These are phyloP conservation scores for Pseudochromis fuscus DNA, from an alignment of 2,797 vertebrate species.

Conservation along the genomic window DNA sequence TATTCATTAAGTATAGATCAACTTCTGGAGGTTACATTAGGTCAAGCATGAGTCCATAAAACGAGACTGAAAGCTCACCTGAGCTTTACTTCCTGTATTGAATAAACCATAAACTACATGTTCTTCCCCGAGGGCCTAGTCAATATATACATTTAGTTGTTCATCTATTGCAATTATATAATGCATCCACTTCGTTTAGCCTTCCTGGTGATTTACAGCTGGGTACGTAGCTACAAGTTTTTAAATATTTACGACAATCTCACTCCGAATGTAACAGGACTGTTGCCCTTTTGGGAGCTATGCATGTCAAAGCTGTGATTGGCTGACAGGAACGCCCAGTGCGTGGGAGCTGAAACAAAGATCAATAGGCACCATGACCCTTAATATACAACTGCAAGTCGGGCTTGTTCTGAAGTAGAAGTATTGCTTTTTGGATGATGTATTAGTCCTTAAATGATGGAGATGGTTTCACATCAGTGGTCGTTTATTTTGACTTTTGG, in stretches of 20 bases:
- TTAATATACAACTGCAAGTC: neutral
- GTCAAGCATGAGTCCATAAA: neutral
- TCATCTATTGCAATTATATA: neutral
- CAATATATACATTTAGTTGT: neutral
- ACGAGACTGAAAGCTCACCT: neutral
- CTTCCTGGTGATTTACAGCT: neutral
- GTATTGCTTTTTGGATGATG: neutral
- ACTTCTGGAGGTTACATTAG: neutral
- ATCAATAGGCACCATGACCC: conserved; percentile 36
- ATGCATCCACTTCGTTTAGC: neutral
- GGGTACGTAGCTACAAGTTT: neutral
- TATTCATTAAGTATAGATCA: neutral
- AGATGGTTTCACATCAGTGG: neutral
- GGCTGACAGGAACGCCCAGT: conserved; percentile 4
- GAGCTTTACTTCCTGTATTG: neutral
- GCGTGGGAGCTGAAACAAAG: conserved; percentile 18
- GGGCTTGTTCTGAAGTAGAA: neutral
- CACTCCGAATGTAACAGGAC: neutral
- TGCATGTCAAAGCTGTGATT: conserved; percentile 7
- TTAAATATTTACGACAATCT: neutral
- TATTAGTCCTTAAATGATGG: neutral
- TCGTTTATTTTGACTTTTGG: neutral
- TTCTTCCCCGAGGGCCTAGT: neutral
- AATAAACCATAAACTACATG: neutral
- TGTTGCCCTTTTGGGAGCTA: neutral